phyloP scores from a whole-genome alignment of 2,888 invertebrate species.

The Anoplius nigerrimus region DNA sequence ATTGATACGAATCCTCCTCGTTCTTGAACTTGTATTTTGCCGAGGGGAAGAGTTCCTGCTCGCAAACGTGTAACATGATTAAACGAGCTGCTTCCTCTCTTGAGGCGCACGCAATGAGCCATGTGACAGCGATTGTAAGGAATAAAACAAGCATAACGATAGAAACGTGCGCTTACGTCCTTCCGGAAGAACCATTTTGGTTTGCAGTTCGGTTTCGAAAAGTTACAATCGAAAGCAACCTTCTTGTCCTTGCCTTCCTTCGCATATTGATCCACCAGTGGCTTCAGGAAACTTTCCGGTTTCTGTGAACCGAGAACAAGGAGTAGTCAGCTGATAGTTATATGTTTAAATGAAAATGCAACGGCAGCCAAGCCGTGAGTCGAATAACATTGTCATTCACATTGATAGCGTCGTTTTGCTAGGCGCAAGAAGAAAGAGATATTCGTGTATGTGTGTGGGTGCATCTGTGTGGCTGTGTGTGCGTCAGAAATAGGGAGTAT shows the following conservation, averaged over 20 bases:
- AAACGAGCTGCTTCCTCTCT: not conserved
- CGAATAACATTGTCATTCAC: not conserved
- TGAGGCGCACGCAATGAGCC: not conserved
- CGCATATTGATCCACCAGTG: conserved; percentile 94
- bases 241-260: conserved; percentile 98
- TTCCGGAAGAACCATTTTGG: conserved; percentile 95
- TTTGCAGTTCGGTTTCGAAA: conserved; percentile 96
- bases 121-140: too few species aligned
- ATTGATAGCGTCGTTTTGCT: conserved; percentile 1
- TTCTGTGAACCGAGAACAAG: conserved; percentile 79
- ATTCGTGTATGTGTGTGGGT: too few species aligned
- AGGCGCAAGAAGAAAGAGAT: not conserved
- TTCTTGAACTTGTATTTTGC: conserved; percentile 97
- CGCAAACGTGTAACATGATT: not conserved
- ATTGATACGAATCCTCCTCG: conserved; percentile 92
- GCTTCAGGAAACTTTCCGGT: conserved; percentile 95
- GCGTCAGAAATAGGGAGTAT: not conserved
- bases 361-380: not conserved
- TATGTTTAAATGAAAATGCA: not conserved
- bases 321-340: not conserved
- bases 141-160: conserved; percentile 1
- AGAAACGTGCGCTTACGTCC: conserved; percentile 83
- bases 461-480: not conserved
- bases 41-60: conserved; percentile 95
- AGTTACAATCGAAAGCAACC: conserved; percentile 94